These are phyloP conservation scores for Psilopsiagon aurifrons DNA, from an alignment of 2,113 vertebrate genomes.

Conservation along the genomic window DNA sequence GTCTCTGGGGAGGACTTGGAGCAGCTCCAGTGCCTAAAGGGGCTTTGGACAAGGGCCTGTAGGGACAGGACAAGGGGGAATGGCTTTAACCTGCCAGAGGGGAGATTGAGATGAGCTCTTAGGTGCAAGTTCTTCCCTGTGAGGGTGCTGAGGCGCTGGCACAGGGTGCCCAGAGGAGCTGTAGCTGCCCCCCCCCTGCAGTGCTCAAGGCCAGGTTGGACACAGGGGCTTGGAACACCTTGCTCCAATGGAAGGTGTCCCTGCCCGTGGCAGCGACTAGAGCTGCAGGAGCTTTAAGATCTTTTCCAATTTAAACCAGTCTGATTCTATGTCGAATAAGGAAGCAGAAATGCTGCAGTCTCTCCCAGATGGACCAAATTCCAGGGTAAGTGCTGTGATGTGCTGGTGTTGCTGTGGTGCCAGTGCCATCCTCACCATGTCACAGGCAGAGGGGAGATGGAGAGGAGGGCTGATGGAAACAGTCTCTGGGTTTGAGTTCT, in stretches of 20 bases:
- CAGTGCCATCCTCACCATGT: neutral
- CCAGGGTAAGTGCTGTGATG: neutral
- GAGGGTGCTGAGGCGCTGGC: neutral
- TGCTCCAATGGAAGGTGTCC: neutral
- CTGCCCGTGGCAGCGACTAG: neutral
- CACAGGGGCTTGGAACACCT: neutral
- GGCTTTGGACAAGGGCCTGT: neutral
- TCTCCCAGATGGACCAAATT: neutral
- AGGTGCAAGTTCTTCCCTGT: neutral
- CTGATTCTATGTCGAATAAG: neutral
- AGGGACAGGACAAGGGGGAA: neutral
- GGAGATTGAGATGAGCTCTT: neutral
- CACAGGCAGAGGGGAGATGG: neutral
- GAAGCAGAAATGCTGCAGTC: accelerated
- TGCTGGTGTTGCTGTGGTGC: neutral
- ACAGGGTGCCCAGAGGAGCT: neutral
- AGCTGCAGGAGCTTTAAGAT: neutral
- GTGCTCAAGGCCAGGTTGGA: neutral
- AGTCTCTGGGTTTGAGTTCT: neutral
- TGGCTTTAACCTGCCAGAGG: neutral
- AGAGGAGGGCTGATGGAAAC: neutral
- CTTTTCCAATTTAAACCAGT: neutral
- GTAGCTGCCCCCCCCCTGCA: too few relatives aligned
- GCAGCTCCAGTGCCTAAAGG: neutral
- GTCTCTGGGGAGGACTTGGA: neutral